These are phyloP conservation scores for Hoplostethus atlanticus DNA, from an alignment of 2,797 vertebrate genomes.

Conservation along the genomic window DNA sequence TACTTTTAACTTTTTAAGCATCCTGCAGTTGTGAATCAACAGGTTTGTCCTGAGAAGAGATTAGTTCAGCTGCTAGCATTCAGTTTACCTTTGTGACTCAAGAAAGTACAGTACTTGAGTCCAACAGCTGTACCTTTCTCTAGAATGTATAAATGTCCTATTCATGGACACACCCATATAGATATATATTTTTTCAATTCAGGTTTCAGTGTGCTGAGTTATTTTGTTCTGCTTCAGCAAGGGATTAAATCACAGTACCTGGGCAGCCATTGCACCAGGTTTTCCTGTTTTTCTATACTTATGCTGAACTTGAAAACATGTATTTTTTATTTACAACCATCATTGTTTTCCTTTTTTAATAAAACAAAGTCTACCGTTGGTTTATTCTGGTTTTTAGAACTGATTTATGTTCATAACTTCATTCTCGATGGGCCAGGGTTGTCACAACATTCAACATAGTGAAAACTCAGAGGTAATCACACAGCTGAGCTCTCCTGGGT, in stretches of 20 bases:
- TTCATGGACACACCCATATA: constrained; percentile 57
- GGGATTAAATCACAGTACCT: constrained; percentile 64
- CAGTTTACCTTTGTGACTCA: constrained; percentile 68
- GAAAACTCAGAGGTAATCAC: no score
- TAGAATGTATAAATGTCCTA: constrained; percentile 81
- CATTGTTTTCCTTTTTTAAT: constrained; percentile 76
- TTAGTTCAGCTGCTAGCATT: constrained; percentile 75
- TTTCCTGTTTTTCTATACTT: constrained; percentile 71
- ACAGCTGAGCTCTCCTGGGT: no score
- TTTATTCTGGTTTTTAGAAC: constrained; percentile 64
- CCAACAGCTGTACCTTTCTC: constrained; percentile 74
- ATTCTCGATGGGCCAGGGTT: constrained; percentile 35
- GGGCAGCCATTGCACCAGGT: constrained; percentile 68
- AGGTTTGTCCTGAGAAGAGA: constrained; percentile 74
- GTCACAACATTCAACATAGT: not conserved
- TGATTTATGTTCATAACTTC: constrained; percentile 33
- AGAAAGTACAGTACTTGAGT: constrained; percentile 60
- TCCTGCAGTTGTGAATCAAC: constrained; percentile 72
- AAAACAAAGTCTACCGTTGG: constrained; percentile 63
- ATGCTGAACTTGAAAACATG: constrained; percentile 71
- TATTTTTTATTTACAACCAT: constrained; percentile 79
- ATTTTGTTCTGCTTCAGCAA: constrained; percentile 60
- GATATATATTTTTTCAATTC: constrained; percentile 67
- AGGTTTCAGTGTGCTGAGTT: constrained; percentile 72
- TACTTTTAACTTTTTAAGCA: constrained; percentile 54